These are phyloP conservation scores for Mimas tiliae DNA, from an alignment of 2,888 invertebrate genomes.

Conservation along the genomic window DNA sequence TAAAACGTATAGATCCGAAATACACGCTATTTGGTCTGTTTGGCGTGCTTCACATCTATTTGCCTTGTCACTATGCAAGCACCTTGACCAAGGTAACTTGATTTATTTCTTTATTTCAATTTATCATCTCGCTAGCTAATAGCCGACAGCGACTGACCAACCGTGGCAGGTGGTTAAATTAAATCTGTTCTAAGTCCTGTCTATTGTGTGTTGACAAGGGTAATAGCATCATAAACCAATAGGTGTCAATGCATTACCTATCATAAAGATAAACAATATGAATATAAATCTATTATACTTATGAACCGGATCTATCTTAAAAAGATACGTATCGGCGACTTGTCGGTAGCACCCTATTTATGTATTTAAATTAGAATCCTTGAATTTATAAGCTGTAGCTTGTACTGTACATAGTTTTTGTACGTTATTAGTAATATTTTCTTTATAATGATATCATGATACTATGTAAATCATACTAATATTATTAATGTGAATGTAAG, in stretches of 20 bases:
- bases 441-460: background rate
- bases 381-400: background rate
- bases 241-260: constrained; percentile 4
- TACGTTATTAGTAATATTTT: background rate
- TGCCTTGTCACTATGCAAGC: constrained; percentile 65
- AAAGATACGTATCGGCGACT: background rate
- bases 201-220: constrained; percentile 24
- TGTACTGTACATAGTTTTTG: background rate
- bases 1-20: constrained; percentile 55
- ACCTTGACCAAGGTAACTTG: constrained; percentile 58
- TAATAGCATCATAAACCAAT: constrained; percentile 18
- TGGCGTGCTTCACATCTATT: constrained; percentile 59
- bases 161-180: constrained; percentile 24
- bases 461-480: too few relatives aligned
- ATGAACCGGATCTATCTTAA: constrained; percentile 10
- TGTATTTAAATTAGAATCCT: constrained; percentile 17
- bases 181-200: constrained; percentile 7
- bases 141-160: constrained; percentile 22
- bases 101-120: constrained; percentile 26
- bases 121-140: constrained; percentile 20
- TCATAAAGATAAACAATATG: constrained; percentile 5
- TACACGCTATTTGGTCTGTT: constrained; percentile 58
- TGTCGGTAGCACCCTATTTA: background rate
- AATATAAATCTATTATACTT: background rate
- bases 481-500: too few relatives aligned